A percentile compares a stretch with the other conserved stretches of the same genome.
These are phyloP conservation scores for Octonoba sinensis DNA, from an alignment of 2,888 invertebrate genomes.

Conservation along the genomic window DNA sequence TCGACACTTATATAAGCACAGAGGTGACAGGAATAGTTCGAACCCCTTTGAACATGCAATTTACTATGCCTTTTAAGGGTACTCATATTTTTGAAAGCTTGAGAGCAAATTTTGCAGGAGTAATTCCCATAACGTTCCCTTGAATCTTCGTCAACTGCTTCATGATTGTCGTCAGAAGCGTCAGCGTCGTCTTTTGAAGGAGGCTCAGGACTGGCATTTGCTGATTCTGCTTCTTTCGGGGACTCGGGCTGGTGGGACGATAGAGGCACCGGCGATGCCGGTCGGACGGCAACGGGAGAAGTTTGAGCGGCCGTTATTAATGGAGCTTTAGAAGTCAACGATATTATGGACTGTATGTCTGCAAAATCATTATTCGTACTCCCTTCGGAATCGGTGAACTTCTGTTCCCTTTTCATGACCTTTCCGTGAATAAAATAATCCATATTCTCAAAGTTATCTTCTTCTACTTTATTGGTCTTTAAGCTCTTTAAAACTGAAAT, in stretches of 20 bases:
- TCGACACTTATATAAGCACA: conserved; percentile 90
- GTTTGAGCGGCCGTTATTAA: conserved; percentile 39
- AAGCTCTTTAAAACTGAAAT: conserved; percentile 26
- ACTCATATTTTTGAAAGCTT: conserved; percentile 88
- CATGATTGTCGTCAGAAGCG: conserved; percentile 13
- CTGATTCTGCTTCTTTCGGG: conserved; percentile 47
- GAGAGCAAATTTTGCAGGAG: conserved; percentile 84
- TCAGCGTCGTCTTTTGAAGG: conserved; percentile 51
- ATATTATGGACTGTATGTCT: conserved; percentile 76
- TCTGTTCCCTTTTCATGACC: conserved; percentile 68
- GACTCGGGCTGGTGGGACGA: conserved; percentile 31
- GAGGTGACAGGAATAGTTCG: conserved; percentile 89
- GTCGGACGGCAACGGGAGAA: conserved; percentile 43
- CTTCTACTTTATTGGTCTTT: conserved; percentile 42
- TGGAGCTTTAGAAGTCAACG: conserved; percentile 50
- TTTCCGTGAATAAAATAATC: conserved; percentile 67
- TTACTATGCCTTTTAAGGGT: conserved; percentile 92
- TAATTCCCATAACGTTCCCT: conserved; percentile 18
- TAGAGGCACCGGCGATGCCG: conserved; percentile 18
- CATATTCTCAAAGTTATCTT: conserved; percentile 66
- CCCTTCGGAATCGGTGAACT: conserved; percentile 68
- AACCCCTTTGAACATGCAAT: conserved; percentile 62
- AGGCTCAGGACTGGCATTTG: conserved; percentile 56
- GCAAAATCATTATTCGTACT: conserved; percentile 77
- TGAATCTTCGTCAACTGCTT: conserved; percentile 41